These are phyloP conservation scores for Gadus chalcogrammus DNA, from an alignment of 2,113 vertebrate species.

Conservation along the genomic window DNA sequence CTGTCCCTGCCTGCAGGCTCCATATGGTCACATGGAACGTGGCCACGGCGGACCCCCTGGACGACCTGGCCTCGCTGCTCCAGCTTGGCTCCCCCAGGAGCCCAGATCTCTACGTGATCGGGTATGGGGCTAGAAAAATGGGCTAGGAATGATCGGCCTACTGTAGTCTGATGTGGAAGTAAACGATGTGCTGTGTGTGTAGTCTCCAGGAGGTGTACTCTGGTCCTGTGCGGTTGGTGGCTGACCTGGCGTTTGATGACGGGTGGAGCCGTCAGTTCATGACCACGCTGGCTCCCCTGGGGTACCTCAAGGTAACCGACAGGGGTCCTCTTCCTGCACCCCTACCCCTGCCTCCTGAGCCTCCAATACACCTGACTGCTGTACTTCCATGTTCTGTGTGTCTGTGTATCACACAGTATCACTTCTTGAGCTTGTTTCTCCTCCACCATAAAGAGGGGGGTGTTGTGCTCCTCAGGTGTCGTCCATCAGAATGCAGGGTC, in stretches of 20 bases:
- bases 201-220: slow-evolving; percentile 94
- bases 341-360: neutral
- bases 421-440: neutral
- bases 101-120: slow-evolving; percentile 86
- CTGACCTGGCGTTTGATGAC: slow-evolving; percentile 87
- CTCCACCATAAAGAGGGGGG: too few relatives aligned
- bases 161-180: too few relatives aligned
- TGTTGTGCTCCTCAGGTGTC: slow-evolving; percentile 73
- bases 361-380: neutral
- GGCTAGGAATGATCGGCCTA: too few relatives aligned
- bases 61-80: slow-evolving; percentile 78
- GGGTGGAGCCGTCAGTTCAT: slow-evolving; percentile 87
- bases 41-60: slow-evolving; percentile 84
- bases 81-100: slow-evolving; percentile 67
- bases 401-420: neutral
- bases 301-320: slow-evolving; percentile 87
- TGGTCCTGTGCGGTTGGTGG: slow-evolving; percentile 80
- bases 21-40: slow-evolving; percentile 95
- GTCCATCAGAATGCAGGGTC: slow-evolving; percentile 90
- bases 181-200: slow-evolving; percentile 8
- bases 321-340: too few relatives aligned
- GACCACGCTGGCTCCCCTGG: slow-evolving; percentile 78
- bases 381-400: neutral
- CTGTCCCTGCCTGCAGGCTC: slow-evolving; percentile 67
- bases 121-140: slow-evolving; percentile 70